Percentiles rank a stretch among this genome's conserved stretches.
These are phyloP conservation scores for Monoplex corrugatus DNA, from an alignment of 2,888 invertebrate species.

Conservation along the genomic window DNA sequence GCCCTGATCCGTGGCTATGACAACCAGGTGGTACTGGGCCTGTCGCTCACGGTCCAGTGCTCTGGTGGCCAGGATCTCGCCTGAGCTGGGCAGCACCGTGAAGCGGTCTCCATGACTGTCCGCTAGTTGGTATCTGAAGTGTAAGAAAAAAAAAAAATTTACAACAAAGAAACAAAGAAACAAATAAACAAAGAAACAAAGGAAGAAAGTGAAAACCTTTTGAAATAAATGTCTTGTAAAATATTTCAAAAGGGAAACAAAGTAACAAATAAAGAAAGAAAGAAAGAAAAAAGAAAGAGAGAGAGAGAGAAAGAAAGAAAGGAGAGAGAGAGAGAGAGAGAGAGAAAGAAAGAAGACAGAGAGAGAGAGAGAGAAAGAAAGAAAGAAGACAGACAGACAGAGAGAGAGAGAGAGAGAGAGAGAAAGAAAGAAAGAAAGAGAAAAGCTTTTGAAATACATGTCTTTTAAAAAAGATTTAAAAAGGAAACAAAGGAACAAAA, in stretches of 20 bases:
- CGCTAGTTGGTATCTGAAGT: slow-evolving; percentile 87
- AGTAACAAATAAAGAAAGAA: too few relatives aligned
- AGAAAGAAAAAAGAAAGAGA: too few relatives aligned
- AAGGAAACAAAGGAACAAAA: too few relatives aligned
- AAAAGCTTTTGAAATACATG: too few relatives aligned
- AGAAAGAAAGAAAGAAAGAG: neutral
- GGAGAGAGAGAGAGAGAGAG: neutral
- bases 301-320: neutral
- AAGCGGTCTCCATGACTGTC: slow-evolving; percentile 89
- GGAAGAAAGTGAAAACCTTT: too few relatives aligned
- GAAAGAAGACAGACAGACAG: neutral
- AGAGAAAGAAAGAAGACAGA: too few relatives aligned
- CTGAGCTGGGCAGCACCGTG: slow-evolving; percentile 89
- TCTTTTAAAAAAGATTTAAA: too few relatives aligned
- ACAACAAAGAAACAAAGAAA: neutral
- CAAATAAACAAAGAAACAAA: too few relatives aligned
- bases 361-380: too few relatives aligned
- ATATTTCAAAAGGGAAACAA: too few relatives aligned
- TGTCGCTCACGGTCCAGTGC: slow-evolving; percentile 87
- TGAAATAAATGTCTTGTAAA: too few relatives aligned
- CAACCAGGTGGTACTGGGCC: slow-evolving; percentile 76
- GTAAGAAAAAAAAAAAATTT: neutral
- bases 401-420: slow-evolving; percentile 22
- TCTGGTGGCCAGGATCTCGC: slow-evolving; percentile 87
- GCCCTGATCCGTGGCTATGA: slow-evolving; percentile 78